Base-by-base conservation (phyloP, 2,113 vertebrate genomes). In the Poeciliopsis occidentalis region DNA sequence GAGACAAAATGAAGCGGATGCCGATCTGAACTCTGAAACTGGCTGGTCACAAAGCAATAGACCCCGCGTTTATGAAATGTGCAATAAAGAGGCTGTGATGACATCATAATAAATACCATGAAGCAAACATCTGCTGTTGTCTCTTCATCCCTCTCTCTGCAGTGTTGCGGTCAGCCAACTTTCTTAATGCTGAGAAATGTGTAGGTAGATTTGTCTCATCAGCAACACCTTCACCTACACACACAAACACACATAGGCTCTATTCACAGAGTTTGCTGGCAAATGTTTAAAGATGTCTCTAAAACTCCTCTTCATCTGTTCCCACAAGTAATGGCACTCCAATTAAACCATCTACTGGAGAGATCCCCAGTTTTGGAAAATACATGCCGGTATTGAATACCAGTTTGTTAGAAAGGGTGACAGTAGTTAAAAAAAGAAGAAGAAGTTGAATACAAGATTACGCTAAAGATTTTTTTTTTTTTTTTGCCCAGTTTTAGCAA, bases 21-120 rank as follows among this genome's bases (percentile, higher is more conserved):
- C 78, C 51, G 69, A 75, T 60, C 64, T 77, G 69, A 81, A 79
- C 78, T 80, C 73, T 88, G 86, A 71, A 83, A 82, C 82, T 78
- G 82, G 79, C 71, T 85, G 67, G 74, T 77, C 75, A 66, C 64
- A 76, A 90, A 91, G 87, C 88, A 91, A 92, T 91, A 90, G 88
- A 13, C 67, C 78, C 76, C 8, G 60, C 83, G 70, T 88, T 85
- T 64, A 80, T 78, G 77, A 82, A 77, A 73, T 64, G 85, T 88
- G 90, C 91, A 91, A 92, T 92, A 92, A 90, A 41, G 63, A 91
- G 85, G 87, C 81, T 89, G 85, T 91, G 81, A 86, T 84, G 87
- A 89, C 80, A 78, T 87, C 82, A 83, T 83, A 89, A 92, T 92
- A 91, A 93, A 90, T 51, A 85, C 87, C 61, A 79, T 80, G 69